Percentiles rank a stretch among this genome's conserved stretches.
phyloP scores from a whole-genome alignment of 1,140 invertebrate genomes.

The Drosophila ercepeae region DNA sequence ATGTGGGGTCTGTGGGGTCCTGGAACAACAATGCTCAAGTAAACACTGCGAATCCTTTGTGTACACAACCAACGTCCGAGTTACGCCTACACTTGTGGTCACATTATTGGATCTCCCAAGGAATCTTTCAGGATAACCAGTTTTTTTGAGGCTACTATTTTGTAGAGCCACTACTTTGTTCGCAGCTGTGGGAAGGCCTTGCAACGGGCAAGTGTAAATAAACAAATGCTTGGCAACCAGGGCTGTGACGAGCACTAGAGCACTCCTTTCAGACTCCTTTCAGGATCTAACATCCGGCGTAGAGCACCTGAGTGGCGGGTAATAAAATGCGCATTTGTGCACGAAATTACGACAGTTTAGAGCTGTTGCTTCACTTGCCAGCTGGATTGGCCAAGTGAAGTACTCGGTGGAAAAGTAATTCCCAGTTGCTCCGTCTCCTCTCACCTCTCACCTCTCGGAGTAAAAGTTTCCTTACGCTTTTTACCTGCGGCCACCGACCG shows the following conservation, averaged over 20 bases:
- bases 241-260: slow-evolving; percentile 27
- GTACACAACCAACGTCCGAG: slow-evolving; percentile 23
- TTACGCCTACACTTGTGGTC: slow-evolving; percentile 14
- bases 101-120: not conserved
- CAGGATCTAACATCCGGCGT: slow-evolving; percentile 6
- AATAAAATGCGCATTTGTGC: slow-evolving; percentile 80
- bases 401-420: slow-evolving; percentile 6
- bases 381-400: slow-evolving; percentile 23
- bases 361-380: slow-evolving; percentile 24
- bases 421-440: slow-evolving; percentile 37
- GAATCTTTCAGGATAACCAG: not conserved
- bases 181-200: not conserved
- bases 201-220: slow-evolving; percentile 67
- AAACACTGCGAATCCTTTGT: slow-evolving; percentile 38
- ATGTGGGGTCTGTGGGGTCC: too few species aligned
- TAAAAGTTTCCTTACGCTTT: slow-evolving; percentile 27
- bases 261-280: not conserved
- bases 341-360: slow-evolving; percentile 69
- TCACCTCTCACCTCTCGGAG: not conserved
- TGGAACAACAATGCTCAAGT: slow-evolving; percentile 37
- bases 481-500: slow-evolving; percentile 27
- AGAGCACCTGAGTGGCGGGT: slow-evolving; percentile 63
- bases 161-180: too few species aligned
- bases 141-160: too few species aligned
- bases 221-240: slow-evolving; percentile 60